Base-by-base conservation (phyloP, 2,888 invertebrate genomes). In the Dolichomitus sp. region DNA sequence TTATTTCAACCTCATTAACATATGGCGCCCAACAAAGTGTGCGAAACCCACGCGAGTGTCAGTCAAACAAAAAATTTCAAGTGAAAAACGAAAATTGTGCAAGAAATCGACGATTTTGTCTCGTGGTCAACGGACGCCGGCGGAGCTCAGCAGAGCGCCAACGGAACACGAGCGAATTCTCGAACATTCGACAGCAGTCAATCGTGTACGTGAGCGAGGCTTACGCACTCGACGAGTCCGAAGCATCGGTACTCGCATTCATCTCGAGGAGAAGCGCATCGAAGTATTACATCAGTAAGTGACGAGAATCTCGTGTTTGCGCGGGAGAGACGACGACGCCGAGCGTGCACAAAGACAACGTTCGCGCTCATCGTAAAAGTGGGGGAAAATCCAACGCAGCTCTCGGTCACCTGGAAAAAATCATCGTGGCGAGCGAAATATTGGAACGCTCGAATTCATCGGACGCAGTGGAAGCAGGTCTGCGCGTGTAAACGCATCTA, bases 21-120 rank as follows among this genome's bases (percentile, higher is more conserved):
- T 68, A n/a, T 73, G 59, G 61, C 48, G 63, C 72, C 72, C 59
- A 72, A 72, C 59, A 72, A 59, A 57, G 42, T 57, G 57, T 72
- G 27, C 59, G 59, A 70, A 69, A 45, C 59, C 30, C 59, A 72
- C 72, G 72, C 72, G 45, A 72, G 30, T 72, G 19, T 59, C 9
- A 57, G 12, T 30, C 9, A 27, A 54, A 52, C 37, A 42, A 69
- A 57, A 54, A 69, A 23, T 27, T 54, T 4, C 19, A 42, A n/a
- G 11, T 12, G 17, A 72, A 72, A 61, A 59, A 42, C 59, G 33
- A 59, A 61, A n/a, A 61, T 27, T 59, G 48, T 70, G 57, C 30
- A 19, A 61, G n/a, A 48, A 73, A 73, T 7, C 33, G 19, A 61
- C 61, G 48, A 42, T 61, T 59, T 61, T 68, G 17, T n/a, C 11